Base-by-base conservation (phyloP, 2,797 vertebrate genomes). In the Chelmon rostratus region DNA sequence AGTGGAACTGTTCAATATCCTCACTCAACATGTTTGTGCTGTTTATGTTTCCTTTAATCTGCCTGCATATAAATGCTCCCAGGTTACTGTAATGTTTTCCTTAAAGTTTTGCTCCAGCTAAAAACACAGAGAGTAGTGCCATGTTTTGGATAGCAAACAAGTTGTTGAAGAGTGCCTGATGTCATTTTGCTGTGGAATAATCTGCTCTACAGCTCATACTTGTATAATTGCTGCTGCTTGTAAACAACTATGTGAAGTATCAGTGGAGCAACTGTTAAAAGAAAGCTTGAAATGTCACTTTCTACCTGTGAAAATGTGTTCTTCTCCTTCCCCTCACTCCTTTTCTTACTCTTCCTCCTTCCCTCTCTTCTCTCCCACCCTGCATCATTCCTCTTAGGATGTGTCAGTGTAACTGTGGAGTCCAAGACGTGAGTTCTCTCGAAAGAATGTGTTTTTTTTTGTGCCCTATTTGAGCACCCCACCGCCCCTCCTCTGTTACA, bases 401-500 rank as follows among this genome's bases (percentile, higher is more conserved):
- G 92, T 95, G 93, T 95, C 93, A 94, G 88, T 87, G 83, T 71
- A 77, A 90, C 89, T 92, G 93, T 91, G 73, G 83, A 81, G 91
- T 94, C 95, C 95, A 96, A 95, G 92, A 91, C 84, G 91, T 96
- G 96, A 96, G 93, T 94, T 95, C 94, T 93, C 90, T 73, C 88
- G 37, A 88, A 96, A 95, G 95, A 96, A 96, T 96, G 95, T 95
- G 93, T 92, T 89, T 86, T 92, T 66, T 68, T 91, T 87, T 86
- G 85, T 92, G 84, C 89, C 89, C 90, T 79, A 66, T 91, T 79
- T 77, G 79, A 89, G 88, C 84, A 54, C 59, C 88, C 90, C 86
- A 76, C 88, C 76, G 58, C 90, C 88, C 89, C 92, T 88, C 88
- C 86, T 87, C 73, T 80, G 57, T 81, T 86, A 84, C 85, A 81